Base-by-base conservation (phyloP, 2,113 vertebrate species). In the Upupa epops region DNA sequence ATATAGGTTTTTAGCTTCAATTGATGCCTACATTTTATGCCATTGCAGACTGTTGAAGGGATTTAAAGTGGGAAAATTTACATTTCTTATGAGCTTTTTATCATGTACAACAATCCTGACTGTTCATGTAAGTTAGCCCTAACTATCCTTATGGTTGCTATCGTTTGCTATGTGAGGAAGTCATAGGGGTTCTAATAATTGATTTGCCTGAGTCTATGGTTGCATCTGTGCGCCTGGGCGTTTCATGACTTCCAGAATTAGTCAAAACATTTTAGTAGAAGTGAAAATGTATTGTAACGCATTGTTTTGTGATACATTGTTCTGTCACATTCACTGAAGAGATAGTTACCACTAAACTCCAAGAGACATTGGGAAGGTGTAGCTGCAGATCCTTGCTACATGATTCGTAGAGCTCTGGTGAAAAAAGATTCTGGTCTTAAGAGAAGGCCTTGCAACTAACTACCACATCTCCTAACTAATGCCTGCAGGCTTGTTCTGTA, bases 201-300 rank as follows among this genome's bases (percentile, higher is more conserved):
- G 2, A 49, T 65, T 87, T 72, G 26, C 13, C 22, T 58, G 1
- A 56, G 84, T 74, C 66, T 19, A 31, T 11, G 17, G 7, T 34
- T 66, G 0, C 25, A 40, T 81, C 21, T 74, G 36, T 77, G 5
- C 6, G 0, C 32, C 11, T 63, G 49, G 4, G 12, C 1, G 0
- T 56, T 64, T 81, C 29, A 56, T 29, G 24, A 40, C 34, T 40
- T 48, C 36, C 58, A 46, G 45, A 36, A 7, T 29, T 21, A 68
- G 17, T 64, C 18, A 83, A 28, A 88, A 64, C 2, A 45, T 65
- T 69, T 76, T 69, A 56, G 6, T 42, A 19, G 8, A 73, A 5
- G 1, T 31, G 6, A 40, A 48, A 60, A 52, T 73, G n/a, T 58
- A 5, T 56, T 65, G 34, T 25, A 75, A 70, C 6, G 24, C 0